Conservation (phyloP, 2,797 vertebrate genomes). For the Dicrostonyx torquatus region DNA sequence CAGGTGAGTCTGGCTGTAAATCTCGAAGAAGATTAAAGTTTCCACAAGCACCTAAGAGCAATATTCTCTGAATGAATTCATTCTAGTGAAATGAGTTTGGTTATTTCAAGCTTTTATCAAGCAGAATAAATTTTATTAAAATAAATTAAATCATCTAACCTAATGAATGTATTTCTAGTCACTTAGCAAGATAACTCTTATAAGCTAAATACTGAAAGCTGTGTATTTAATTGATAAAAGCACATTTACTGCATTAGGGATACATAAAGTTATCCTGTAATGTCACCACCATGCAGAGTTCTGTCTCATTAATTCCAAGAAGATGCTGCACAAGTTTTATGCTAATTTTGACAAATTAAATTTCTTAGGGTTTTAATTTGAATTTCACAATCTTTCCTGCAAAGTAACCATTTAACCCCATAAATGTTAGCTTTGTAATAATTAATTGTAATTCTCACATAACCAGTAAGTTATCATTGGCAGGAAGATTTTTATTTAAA, state of each 20-base stretch:
- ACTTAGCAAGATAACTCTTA: conserved; percentile 57
- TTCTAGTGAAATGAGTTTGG: conserved; percentile 56
- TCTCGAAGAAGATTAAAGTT: conserved; percentile 72
- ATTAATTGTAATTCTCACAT: conserved; percentile 63
- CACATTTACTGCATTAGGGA: conserved; percentile 62
- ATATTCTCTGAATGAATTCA: conserved; percentile 56
- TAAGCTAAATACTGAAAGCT: conserved; percentile 63
- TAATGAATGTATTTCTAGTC: conserved; percentile 67
- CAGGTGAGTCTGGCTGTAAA: conserved; percentile 51
- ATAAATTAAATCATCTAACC: conserved; percentile 68
- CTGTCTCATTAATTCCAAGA: conserved; percentile 69
- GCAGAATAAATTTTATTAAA: conserved; percentile 69
- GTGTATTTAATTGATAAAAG: conserved; percentile 74
- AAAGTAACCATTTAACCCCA: conserved; percentile 66
- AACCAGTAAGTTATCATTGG: conserved; percentile 20
- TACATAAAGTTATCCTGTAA: conserved; percentile 59
- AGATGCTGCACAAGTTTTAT: conserved; percentile 50
- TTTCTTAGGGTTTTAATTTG: conserved; percentile 71
- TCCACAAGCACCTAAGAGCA: conserved; percentile 43
- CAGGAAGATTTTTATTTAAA: conserved; percentile 59
- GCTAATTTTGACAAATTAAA: conserved; percentile 73
- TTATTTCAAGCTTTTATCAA: conserved; percentile 70
- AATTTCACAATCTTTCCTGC: conserved; percentile 66
- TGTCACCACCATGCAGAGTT: conserved; percentile 47
- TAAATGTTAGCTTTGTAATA: conserved; percentile 63